Base-by-base conservation (phyloP, 2,888 invertebrate species). In the Portevinia maculata region DNA sequence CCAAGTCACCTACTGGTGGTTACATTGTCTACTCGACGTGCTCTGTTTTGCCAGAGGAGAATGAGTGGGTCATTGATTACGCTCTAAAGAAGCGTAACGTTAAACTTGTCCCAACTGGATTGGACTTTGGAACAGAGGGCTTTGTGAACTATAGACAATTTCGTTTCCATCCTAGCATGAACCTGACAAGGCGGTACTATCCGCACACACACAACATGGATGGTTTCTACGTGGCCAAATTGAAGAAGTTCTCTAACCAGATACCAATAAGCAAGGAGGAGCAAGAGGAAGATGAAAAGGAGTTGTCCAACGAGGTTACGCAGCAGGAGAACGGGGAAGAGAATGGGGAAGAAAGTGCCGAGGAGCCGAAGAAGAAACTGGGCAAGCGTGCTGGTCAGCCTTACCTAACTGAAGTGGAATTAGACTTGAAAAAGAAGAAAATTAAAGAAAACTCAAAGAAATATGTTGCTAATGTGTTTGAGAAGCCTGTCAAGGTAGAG, bases 131-230 rank as follows among this genome's bases (percentile, higher is more conserved):
- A 15, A 94, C 95, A 15, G 97, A 98, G 88, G 99, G 99, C 13
- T 99, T 98, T 90, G 94, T 94, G 0, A 98, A 95, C 91, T 99
- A 95, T 88, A 93, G 96, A 60, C 95, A 96, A 85, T 92, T 94
- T 87, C 93, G 97, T 86, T 99, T 97, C 91, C 98, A 99, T 90
- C 97, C 97, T 0, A 95, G 96, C 9, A 91, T 99, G 90, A 97
- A 96, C 88, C 90, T 97, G 73, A 96, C 98, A 0, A 94, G 94
- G 88, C 93, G 99, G 60, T 98, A 97, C 91, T 99, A 99, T 91
- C 99, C 99, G 0, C 99, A 99, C 89, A 95, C 96, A 2, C 98
- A 99, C 89, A 99, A 99, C 89, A 97, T 99, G 96, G 99, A 99
- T 91, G 99, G 99, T 3, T 99, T 99, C 91, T 99, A 95, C 92